phyloP scores from a whole-genome alignment of 2,888 invertebrate genomes.

The Xylophagus ater region DNA sequence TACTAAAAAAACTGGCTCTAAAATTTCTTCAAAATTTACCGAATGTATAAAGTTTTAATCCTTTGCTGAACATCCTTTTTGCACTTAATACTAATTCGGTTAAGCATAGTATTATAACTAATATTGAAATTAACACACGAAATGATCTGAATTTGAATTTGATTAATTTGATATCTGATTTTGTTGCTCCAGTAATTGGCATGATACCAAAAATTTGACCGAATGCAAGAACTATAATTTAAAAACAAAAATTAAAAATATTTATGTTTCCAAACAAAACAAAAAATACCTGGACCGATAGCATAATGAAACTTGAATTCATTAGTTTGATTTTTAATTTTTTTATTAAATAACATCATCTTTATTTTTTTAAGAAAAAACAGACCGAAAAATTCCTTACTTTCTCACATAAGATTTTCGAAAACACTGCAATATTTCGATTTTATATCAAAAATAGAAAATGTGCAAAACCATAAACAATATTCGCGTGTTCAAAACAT shows the following conservation, averaged over 20 bases:
- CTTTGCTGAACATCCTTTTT: conserved; percentile 21
- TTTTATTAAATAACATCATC: too few species aligned
- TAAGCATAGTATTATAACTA: conserved; percentile 23
- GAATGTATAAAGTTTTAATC: conserved; percentile 27
- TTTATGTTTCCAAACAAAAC: not conserved
- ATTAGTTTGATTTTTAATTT: too few species aligned
- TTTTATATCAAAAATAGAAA: too few species aligned
- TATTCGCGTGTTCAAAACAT: too few species aligned
- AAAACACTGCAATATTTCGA: too few species aligned
- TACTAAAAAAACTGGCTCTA: too few species aligned
- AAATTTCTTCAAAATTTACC: conserved; percentile 25
- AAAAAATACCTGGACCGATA: conserved; percentile 5
- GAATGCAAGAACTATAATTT: conserved; percentile 26
- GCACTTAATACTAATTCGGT: conserved; percentile 27
- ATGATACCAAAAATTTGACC: conserved; percentile 32
- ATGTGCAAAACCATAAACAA: too few species aligned
- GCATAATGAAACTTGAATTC: conserved; percentile 5
- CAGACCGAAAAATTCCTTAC: too few species aligned
- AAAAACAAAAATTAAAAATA: not conserved
- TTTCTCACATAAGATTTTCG: too few species aligned
- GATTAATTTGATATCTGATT: conserved; percentile 22
- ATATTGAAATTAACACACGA: conserved; percentile 24
- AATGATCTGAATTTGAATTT: conserved; percentile 28
- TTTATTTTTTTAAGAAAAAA: too few species aligned
- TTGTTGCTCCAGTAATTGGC: conserved; percentile 27